Base-by-base conservation (phyloP, 2,797 vertebrate species). In the Enteromius radiatus region DNA sequence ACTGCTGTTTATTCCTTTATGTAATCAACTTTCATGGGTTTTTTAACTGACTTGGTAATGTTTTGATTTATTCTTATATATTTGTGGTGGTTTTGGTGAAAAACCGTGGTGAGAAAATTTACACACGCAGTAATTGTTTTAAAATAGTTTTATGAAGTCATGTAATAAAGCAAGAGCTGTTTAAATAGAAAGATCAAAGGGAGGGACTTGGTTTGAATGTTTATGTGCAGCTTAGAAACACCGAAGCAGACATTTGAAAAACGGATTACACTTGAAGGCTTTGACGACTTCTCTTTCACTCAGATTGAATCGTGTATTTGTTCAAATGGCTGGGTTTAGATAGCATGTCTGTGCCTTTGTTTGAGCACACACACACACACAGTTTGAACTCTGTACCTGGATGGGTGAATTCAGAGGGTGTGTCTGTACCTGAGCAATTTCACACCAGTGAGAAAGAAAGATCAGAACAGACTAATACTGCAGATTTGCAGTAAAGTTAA, bases 1-100 rank as follows among this genome's bases (percentile, higher is more conserved):
- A 68, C 56, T 43, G 17, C 47, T 78, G 63, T 82, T 85, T 76
- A 81, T 76, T 78, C 75, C 82, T 81, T 71, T 81, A 45, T 83
- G 59, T 36, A 67, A 70, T 64, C 8, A 84, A 64, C 71, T 31
- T 52, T 28, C 11, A 36, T 69, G 43, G 36, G 9, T 26, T 71
- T 79, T 81, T 21, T n/a, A 31, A 56, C 52, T 56, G 10, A 49
- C 36, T 38, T 47, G 36, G 67, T 56, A 69, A 41, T 68, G 38
- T 52, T 85, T 71, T 65, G 49, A 61, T 76, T 82, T 75, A 47
- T 52, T 11, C 9, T 45, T 3, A 11, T 67, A 21, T 78, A 36
- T 41, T 65, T 52, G 45, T 15, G 12, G 41, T 28, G 61, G 33
- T 73, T 79, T 75, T 68, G 33, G 7, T 49, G 23, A 4, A 69